Evolutionary conservation across 2,888 invertebrate genomes (phyloP), one percentile per base, ranked within the genome.

Genomic region (Choreutis nemorana): DNA sequence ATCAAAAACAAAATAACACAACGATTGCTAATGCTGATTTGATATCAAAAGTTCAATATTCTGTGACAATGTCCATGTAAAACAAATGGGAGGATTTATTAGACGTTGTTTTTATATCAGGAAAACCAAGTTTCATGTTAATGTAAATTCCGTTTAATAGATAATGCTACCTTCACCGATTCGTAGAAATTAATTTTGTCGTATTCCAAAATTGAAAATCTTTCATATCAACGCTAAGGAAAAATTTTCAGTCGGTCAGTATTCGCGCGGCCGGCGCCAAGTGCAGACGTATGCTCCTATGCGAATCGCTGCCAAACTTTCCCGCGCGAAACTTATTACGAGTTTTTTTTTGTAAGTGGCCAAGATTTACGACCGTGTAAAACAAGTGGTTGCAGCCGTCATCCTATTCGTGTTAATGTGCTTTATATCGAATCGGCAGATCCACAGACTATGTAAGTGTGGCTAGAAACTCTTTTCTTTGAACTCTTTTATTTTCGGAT

Each of bases 171-270:
- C n/a, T n/a, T n/a, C n/a, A n/a, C n/a, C n/a, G n/a, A n/a, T n/a
- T n/a, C n/a, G n/a, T n/a, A n/a, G n/a, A n/a, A n/a, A n/a, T n/a
- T n/a, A n/a, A n/a, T n/a, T n/a, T n/a, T n/a, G n/a, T 55, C 48
- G 35, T 41, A 26, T 48, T 54, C 50, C 36, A 54, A 59, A 55
- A 44, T 41, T 58, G 60, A 59, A 63, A 67, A 67, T 46, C 48
- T 41, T 38, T 9, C 10, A 5, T 31, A 32, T 35, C 43, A 42
- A 32, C 45, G 44, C 9, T 32, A 41, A 39, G 44, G 55, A 59
- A 53, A 51, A 57, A 48, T 28, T 55, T 54, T 50, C 48, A 48
- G 39, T 35, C 45, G 40, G 46, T 39, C 55, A 66, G 67, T 70
- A 46, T 44, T 36, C 55, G 63, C 70, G 61, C 55, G 48, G 41